These are phyloP conservation scores for Ceraclea dissimilis DNA, from an alignment of 2,888 invertebrate genomes.

Conservation along the genomic window DNA sequence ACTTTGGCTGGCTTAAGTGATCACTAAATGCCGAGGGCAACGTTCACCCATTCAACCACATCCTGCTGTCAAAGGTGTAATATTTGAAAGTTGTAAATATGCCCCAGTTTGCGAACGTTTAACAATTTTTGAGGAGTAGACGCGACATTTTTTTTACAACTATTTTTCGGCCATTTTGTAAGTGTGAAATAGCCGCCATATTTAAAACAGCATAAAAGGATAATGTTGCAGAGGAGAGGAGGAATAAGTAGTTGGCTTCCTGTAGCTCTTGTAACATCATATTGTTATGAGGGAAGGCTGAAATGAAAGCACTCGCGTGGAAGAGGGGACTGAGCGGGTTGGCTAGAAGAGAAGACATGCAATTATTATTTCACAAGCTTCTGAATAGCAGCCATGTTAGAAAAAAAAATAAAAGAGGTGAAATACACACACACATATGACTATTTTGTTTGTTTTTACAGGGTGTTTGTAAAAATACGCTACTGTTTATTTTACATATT, in stretches of 20 bases:
- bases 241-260: not conserved
- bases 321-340: not conserved
- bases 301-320: not conserved
- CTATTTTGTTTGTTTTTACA: not conserved
- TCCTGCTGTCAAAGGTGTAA: too few species aligned
- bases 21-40: too few species aligned
- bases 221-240: too few species aligned
- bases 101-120: too few species aligned
- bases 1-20: too few species aligned
- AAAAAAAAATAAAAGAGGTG: not conserved
- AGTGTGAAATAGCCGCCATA: not conserved
- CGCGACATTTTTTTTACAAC: too few species aligned
- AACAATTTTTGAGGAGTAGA: too few species aligned
- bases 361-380: conserved; percentile 12
- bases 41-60: too few species aligned
- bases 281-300: not conserved
- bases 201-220: not conserved
- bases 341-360: not conserved
- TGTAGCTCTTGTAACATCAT: not conserved
- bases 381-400: conserved; percentile 12
- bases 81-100: too few species aligned
- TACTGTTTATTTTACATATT: too few species aligned
- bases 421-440: not conserved
- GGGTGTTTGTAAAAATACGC: not conserved
- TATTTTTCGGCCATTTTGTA: too few species aligned